These are phyloP conservation scores for Rallus limicola DNA, from an alignment of 2,113 vertebrate species.

Conservation along the genomic window DNA sequence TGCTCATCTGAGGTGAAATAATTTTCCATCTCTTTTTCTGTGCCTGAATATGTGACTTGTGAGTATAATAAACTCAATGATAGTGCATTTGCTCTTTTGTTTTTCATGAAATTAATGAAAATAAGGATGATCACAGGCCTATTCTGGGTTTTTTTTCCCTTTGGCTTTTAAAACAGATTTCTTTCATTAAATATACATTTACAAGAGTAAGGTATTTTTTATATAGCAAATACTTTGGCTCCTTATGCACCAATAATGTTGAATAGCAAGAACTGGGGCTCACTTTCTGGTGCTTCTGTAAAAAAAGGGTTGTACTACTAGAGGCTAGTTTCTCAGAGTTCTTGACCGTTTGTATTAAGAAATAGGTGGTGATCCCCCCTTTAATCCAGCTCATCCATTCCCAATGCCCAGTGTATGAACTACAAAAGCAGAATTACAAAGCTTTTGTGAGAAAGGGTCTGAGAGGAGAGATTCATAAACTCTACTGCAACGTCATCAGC, in stretches of 20 bases:
- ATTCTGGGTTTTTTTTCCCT: neutral
- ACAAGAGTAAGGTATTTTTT: neutral
- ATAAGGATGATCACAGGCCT: neutral
- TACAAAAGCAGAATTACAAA: neutral
- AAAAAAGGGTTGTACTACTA: neutral
- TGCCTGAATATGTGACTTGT: neutral
- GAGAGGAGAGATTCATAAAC: neutral
- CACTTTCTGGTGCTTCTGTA: neutral
- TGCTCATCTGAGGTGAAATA: neutral
- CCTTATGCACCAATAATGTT: neutral
- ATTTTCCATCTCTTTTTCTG: neutral
- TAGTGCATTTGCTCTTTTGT: neutral
- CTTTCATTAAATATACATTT: neutral
- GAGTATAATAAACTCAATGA: neutral
- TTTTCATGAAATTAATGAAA: neutral
- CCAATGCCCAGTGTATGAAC: neutral
- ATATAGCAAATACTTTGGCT: neutral
- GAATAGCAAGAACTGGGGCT: neutral
- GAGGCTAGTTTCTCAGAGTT: neutral
- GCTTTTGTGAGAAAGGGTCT: neutral
- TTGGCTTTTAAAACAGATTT: neutral
- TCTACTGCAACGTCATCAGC: neutral
- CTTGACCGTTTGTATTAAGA: neutral
- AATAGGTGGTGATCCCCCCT: neutral
- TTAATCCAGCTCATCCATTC: neutral